Conservation (phyloP, 1,140 invertebrate genomes). For the Heliconius hewitsoni region DNA sequence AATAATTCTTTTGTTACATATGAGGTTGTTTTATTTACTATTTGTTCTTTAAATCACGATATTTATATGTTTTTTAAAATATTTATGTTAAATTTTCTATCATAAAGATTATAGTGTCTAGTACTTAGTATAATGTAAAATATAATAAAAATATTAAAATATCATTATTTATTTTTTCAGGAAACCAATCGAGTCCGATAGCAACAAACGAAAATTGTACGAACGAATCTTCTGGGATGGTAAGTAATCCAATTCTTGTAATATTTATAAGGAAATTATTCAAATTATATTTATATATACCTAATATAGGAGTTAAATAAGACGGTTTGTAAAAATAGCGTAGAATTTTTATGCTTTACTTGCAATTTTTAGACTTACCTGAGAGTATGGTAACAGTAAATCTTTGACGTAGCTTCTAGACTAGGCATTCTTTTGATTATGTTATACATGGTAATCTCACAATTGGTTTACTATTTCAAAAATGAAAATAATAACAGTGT, state of each 20-base stretch:
- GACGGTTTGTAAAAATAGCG: too few species aligned
- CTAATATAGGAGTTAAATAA: too few species aligned
- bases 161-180: constrained; percentile 57
- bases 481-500: too few species aligned
- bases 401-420: too few species aligned
- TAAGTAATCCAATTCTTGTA: constrained; percentile 41
- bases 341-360: too few species aligned
- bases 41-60: background rate
- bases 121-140: background rate
- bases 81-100: background rate
- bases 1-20: background rate
- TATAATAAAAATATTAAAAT: background rate
- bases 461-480: too few species aligned
- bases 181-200: constrained; percentile 56
- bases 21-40: background rate
- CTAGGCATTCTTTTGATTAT: too few species aligned
- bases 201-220: constrained; percentile 61
- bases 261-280: background rate
- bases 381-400: too few species aligned
- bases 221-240: constrained; percentile 72
- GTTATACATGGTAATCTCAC: too few species aligned
- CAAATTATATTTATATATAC: too few species aligned
- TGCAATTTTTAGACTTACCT: too few species aligned
- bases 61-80: background rate
- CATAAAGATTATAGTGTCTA: background rate